These are phyloP conservation scores for Chaetorhynchus papuensis DNA, from an alignment of 2,113 vertebrate species.

Conservation along the genomic window DNA sequence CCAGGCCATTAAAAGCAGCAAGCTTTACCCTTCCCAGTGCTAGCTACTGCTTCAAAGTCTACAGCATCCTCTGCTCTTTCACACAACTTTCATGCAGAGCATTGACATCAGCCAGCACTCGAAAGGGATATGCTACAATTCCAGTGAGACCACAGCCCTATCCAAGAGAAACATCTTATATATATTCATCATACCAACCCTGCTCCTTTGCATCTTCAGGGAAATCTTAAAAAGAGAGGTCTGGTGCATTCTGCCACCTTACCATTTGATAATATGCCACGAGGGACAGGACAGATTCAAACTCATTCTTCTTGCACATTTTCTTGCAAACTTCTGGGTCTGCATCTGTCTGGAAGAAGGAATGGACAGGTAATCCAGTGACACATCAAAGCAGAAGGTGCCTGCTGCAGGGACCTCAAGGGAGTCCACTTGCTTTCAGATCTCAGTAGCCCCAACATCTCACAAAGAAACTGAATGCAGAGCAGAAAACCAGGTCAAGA, in stretches of 20 bases:
- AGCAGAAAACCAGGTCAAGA: neutral
- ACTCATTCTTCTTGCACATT: conserved; percentile 91
- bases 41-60: neutral
- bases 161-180: neutral
- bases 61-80: neutral
- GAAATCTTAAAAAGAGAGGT: neutral
- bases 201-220: neutral
- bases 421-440: neutral
- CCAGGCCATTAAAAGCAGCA: neutral
- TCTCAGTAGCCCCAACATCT: neutral
- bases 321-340: conserved; percentile 96
- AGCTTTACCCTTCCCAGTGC: neutral
- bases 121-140: neutral
- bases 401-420: neutral
- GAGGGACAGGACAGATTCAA: conserved; percentile 87
- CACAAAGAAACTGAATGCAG: neutral
- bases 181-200: neutral
- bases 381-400: neutral
- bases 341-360: conserved; percentile 87
- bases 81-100: neutral
- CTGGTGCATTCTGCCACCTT: conserved; percentile 18
- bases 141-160: neutral
- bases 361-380: neutral
- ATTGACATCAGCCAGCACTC: neutral
- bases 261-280: conserved; percentile 99